phyloP scores from a whole-genome alignment of 2,113 vertebrate species.

The Pseudorhombus dupliciocellatus region DNA sequence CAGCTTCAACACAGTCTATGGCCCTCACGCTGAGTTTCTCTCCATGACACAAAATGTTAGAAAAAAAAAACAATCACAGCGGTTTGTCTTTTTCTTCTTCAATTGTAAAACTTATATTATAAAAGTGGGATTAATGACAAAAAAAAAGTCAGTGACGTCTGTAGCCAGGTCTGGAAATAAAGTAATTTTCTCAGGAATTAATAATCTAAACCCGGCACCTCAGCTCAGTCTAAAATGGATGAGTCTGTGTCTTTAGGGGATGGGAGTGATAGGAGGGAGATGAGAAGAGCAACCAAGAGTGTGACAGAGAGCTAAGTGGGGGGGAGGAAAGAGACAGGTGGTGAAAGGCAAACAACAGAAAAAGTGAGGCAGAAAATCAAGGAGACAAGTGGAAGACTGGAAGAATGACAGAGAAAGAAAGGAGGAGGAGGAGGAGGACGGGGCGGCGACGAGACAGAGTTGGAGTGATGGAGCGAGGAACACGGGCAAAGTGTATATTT shows the following conservation, averaged over 20 bases:
- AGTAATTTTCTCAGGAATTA: not conserved
- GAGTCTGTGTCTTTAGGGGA: constrained; percentile 6
- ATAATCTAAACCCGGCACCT: not conserved
- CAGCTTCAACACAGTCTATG: too few species aligned
- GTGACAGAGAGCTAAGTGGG: not conserved
- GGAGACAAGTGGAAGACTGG: constrained; percentile 2
- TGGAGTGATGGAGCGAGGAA: constrained; percentile 11
- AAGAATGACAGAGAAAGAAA: not conserved
- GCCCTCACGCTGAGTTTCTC: too few species aligned
- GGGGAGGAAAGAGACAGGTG: not conserved
- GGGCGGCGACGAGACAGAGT: not conserved
- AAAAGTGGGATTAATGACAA: too few species aligned
- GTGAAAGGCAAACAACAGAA: constrained; percentile 26
- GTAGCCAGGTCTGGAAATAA: too few species aligned
- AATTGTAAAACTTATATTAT: too few species aligned
- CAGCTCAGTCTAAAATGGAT: not conserved
- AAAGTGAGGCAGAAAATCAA: not conserved
- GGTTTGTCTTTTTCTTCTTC: too few species aligned
- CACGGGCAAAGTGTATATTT: constrained; percentile 1
- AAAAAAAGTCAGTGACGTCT: too few species aligned
- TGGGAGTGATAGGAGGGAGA: constrained; percentile 2
- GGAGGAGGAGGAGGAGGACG: not conserved
- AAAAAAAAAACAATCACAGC: too few species aligned
- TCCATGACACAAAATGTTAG: too few species aligned
- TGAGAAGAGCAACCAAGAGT: not conserved